These are phyloP conservation scores for Cricetomys ansorgei DNA, from an alignment of 2,113 vertebrate genomes.

Conservation along the genomic window DNA sequence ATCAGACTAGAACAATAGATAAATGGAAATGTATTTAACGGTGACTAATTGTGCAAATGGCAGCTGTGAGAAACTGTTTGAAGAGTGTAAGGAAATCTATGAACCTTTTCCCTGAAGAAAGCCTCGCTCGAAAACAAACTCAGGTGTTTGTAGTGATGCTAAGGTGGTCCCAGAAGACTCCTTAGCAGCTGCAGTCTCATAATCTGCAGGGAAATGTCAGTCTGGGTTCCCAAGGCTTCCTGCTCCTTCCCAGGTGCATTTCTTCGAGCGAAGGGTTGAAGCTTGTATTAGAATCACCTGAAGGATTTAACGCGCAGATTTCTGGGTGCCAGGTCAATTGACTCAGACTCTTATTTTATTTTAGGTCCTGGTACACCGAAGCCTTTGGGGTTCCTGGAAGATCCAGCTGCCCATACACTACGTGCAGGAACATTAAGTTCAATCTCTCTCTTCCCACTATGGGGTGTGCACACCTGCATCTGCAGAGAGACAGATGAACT, in stretches of 20 bases:
- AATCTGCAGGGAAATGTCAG: neutral
- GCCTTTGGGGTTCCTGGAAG: neutral
- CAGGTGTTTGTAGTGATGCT: neutral
- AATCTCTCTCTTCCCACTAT: neutral
- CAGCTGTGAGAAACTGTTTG: neutral
- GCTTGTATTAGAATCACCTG: neutral
- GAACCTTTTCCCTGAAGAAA: neutral
- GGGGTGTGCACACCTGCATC: neutral
- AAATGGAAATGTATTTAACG: neutral
- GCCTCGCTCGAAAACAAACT: neutral
- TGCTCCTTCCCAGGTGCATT: neutral
- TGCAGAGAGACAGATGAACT: neutral
- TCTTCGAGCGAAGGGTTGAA: neutral
- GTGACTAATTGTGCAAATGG: neutral
- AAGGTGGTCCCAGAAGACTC: neutral
- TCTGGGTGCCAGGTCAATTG: neutral
- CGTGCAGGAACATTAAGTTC: accelerated
- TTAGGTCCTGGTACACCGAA: neutral
- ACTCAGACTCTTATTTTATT: neutral
- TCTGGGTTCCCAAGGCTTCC: neutral
- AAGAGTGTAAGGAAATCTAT: neutral
- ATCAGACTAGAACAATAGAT: neutral
- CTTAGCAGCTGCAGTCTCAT: neutral
- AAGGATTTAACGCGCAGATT: neutral
- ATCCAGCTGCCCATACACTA: too few species aligned